phyloP scores from a whole-genome alignment of 2,888 invertebrate genomes.

The Caenorhabditis sinica region DNA sequence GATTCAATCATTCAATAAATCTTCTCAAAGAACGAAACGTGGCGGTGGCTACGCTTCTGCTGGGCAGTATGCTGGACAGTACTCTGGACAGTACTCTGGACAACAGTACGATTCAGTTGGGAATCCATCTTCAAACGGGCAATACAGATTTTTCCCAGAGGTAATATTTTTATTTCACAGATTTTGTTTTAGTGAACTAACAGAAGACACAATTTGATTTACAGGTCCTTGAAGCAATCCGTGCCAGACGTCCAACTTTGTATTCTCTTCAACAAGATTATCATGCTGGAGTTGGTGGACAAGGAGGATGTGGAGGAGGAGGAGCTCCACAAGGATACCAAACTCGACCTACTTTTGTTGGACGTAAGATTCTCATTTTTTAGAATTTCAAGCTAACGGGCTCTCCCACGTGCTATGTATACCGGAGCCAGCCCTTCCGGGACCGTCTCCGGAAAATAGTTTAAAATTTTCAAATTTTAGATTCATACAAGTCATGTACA shows the following conservation, averaged over 20 bases:
- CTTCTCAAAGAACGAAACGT: constrained; percentile 37
- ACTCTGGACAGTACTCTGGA: constrained; percentile 23
- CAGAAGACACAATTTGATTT: too few species aligned
- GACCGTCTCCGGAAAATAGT: too few species aligned
- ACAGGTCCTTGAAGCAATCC: constrained; percentile 51
- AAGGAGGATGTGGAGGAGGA: constrained; percentile 29
- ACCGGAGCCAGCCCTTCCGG: too few species aligned
- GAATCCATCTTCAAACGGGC: constrained; percentile 33
- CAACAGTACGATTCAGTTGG: constrained; percentile 45
- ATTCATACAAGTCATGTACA: too few species aligned
- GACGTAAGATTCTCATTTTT: constrained; percentile 35
- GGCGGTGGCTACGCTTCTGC: constrained; percentile 38
- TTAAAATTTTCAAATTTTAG: too few species aligned
- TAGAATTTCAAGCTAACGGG: too few species aligned
- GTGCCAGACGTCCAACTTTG: constrained; percentile 54
- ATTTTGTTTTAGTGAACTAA: too few species aligned
- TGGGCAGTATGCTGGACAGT: background rate
- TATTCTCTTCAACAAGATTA: constrained; percentile 46
- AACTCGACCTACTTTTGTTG: constrained; percentile 51
- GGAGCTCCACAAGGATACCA: constrained; percentile 47
- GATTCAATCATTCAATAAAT: constrained; percentile 25
- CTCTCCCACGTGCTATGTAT: too few species aligned
- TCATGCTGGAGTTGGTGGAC: constrained; percentile 15
- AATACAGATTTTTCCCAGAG: constrained; percentile 62
- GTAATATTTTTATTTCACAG: too few species aligned